These are phyloP conservation scores for Ptychadena robeensis DNA, from an alignment of 2,797 vertebrate species.

Conservation along the genomic window DNA sequence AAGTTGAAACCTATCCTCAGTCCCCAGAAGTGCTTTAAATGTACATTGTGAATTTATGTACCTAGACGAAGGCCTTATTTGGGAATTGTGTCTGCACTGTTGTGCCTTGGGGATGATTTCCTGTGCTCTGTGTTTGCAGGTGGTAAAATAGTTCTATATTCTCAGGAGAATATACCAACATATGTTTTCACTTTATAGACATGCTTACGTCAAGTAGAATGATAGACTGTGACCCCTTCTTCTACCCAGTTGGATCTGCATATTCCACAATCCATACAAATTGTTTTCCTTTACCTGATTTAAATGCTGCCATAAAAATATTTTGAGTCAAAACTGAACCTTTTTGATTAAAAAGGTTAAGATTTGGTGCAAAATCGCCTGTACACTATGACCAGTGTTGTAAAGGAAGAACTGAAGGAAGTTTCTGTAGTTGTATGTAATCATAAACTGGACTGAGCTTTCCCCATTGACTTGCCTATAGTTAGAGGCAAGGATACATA, in stretches of 20 bases:
- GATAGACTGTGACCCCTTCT: background rate
- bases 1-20: constrained; percentile 46
- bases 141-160: constrained; percentile 46
- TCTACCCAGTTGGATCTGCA: too few relatives aligned
- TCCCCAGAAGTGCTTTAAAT: constrained; percentile 56
- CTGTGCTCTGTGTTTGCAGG: constrained; percentile 65
- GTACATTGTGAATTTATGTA: constrained; percentile 63
- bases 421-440: too few relatives aligned
- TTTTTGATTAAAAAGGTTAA: too few relatives aligned
- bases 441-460: too few relatives aligned
- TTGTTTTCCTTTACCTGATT: too few relatives aligned
- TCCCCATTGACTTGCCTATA: too few relatives aligned
- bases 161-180: constrained; percentile 28
- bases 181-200: constrained; percentile 31
- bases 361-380: background rate
- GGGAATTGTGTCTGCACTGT: constrained; percentile 30
- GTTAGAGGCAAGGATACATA: too few relatives aligned
- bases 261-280: too few relatives aligned
- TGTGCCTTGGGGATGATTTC: constrained; percentile 58
- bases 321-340: too few relatives aligned
- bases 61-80: constrained; percentile 47
- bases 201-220: constrained; percentile 12
- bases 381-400: too few relatives aligned
- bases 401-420: too few relatives aligned
- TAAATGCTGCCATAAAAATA: too few relatives aligned